Base-by-base conservation (phyloP, 2,888 invertebrate genomes). In the Gymnosoma rotundatum region DNA sequence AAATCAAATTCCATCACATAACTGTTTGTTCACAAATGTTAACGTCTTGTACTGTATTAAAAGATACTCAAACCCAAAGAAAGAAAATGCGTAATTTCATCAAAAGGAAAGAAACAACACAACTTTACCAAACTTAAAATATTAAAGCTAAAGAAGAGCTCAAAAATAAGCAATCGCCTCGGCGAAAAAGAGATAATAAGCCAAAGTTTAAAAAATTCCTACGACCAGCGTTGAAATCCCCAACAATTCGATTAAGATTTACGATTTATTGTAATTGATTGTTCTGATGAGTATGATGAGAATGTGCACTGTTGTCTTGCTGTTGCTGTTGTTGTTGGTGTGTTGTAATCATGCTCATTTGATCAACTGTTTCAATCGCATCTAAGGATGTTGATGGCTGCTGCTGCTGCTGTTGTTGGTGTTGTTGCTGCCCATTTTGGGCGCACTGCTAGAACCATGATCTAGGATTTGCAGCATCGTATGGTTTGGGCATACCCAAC, bases 401-500 rank as follows among this genome's bases (percentile, higher is more conserved):
- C 25, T 81, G 67, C 45, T 76, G 78, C 58, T 78, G 79, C 83
- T 25, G 25, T 4, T 25, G 25, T 25, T 25, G n/a, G n/a, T n/a
- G 32, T 36, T 79, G 67, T 54, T 76, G 78, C 63, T 78, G 79
- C 85, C 85, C 87, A 64, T 85, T 79, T 54, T 86, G 86, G 80
- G 86, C 91, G 89, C 89, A 90, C 89, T 91, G 92, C 91, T 94
- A 95, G 90, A 95, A 94, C 95, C 95, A 96, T 74, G 95, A 93
- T 78, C 95, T 95, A 78, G 94, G 92, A 88, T 94, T 95, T 88
- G 95, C 94, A 88, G 95, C 94, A 70, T 96, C 96, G 88, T 95
- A 95, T n/a, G 95, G 95, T 90, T 95, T 95, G 50, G 95, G 93
- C 90, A 95, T 95, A 83, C 95, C 94, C 76, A 96, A 76, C 0